Evolutionary conservation across 2,888 invertebrate genomes (phyloP).

Genomic region (Lomographa bimaculata): DNA sequence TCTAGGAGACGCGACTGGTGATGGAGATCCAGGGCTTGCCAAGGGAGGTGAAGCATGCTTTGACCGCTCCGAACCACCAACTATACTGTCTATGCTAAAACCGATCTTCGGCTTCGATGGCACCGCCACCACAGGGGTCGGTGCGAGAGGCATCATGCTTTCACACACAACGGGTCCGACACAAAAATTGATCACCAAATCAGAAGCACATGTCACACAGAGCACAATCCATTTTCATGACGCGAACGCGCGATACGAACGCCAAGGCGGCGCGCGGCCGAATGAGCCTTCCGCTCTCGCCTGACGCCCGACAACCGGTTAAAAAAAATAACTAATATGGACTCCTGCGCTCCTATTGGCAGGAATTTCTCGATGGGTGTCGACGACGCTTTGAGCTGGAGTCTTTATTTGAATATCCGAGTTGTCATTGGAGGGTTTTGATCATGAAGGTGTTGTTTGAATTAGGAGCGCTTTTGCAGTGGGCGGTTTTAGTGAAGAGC

Average conservation of each 20-base stretch:
- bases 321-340: slow-evolving; percentile 72
- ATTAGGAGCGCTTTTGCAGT: slow-evolving; percentile 70
- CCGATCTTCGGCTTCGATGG: slow-evolving; percentile 97
- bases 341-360: slow-evolving; percentile 64
- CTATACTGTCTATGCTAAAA: slow-evolving; percentile 97
- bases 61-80: slow-evolving; percentile 85
- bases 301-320: slow-evolving; percentile 53
- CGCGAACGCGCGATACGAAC: slow-evolving; percentile 76
- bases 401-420: slow-evolving; percentile 59
- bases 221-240: slow-evolving; percentile 76
- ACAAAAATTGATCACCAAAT: slow-evolving; percentile 69
- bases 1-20: slow-evolving; percentile 70
- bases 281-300: slow-evolving; percentile 61
- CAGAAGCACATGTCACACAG: slow-evolving; percentile 79
- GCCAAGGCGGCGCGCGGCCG: slow-evolving; percentile 80
- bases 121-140: slow-evolving; percentile 95
- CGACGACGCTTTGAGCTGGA: slow-evolving; percentile 47
- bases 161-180: slow-evolving; percentile 68
- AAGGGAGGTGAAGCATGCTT: slow-evolving; percentile 82
- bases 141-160: slow-evolving; percentile 97
- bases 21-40: slow-evolving; percentile 78
- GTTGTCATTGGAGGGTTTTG: slow-evolving; percentile 55
- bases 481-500: slow-evolving; percentile 67
- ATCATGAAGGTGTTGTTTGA: slow-evolving; percentile 66
- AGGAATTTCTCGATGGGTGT: slow-evolving; percentile 53